phyloP scores from a whole-genome alignment of 1,140 invertebrate genomes.

The Cylas formicarius region DNA sequence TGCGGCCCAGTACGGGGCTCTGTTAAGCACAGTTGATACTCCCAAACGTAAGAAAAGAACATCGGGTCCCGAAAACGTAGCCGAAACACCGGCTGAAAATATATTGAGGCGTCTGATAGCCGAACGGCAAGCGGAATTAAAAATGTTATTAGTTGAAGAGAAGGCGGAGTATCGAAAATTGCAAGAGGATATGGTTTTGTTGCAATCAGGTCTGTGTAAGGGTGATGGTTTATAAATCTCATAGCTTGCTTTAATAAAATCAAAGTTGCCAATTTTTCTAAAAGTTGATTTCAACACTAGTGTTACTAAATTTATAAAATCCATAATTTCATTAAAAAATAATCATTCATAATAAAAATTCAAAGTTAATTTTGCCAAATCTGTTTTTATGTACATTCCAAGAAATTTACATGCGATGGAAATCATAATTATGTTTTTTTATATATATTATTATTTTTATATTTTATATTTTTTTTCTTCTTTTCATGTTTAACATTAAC shows the following conservation, averaged over 20 bases:
- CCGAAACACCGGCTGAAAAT: slow-evolving; percentile 71
- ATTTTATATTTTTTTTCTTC: too few species aligned
- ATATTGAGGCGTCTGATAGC: slow-evolving; percentile 71
- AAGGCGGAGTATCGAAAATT: slow-evolving; percentile 64
- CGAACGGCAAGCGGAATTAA: slow-evolving; percentile 71
- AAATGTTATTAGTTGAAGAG: slow-evolving; percentile 59
- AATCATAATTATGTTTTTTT: too few species aligned
- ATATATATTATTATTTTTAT: too few species aligned
- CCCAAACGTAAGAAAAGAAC: slow-evolving; percentile 80
- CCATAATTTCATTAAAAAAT: too few species aligned
- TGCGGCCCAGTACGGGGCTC: slow-evolving; percentile 77
- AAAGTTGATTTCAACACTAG: too few species aligned
- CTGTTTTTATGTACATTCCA: too few species aligned
- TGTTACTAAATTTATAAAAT: too few species aligned
- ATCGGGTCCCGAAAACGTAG: slow-evolving; percentile 47
- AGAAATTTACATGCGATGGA: too few species aligned
- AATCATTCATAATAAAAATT: too few species aligned
- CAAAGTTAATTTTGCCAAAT: too few species aligned
- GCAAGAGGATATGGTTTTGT: slow-evolving; percentile 53
- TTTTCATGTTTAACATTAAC: too few species aligned
- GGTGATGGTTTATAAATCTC: neutral
- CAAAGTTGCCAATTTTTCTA: too few species aligned
- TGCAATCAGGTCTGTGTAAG: slow-evolving; percentile 45
- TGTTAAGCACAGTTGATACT: slow-evolving; percentile 78
- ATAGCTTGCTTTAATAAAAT: neutral